A percentile compares a stretch with the other conserved stretches of the same genome.
Conservation (phyloP, 2,797 vertebrate genomes). For the Decapterus maruadsi region DNA sequence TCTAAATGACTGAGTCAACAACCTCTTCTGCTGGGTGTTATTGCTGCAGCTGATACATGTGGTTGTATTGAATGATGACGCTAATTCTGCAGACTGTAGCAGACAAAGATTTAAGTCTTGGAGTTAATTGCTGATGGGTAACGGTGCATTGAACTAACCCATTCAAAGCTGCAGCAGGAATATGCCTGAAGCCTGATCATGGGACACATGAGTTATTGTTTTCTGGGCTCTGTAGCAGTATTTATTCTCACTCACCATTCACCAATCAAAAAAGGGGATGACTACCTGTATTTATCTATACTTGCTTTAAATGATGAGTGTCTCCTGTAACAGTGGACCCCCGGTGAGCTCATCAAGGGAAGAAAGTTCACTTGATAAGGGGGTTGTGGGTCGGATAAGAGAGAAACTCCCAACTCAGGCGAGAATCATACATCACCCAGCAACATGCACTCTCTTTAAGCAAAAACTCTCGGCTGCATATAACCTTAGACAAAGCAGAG, state of each 20-base stretch:
- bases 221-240: constrained; percentile 13
- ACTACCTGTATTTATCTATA: too few relatives aligned
- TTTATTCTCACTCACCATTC: not conserved
- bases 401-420: constrained; percentile 8
- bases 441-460: too few relatives aligned
- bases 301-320: not conserved
- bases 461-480: too few relatives aligned
- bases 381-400: not conserved
- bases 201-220: not conserved
- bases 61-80: constrained; percentile 11
- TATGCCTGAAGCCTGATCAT: not conserved
- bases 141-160: constrained; percentile 4
- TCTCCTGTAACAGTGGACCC: not conserved
- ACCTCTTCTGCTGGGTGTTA: constrained; percentile 14
- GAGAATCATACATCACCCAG: too few relatives aligned
- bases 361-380: constrained; percentile 43
- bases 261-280: not conserved
- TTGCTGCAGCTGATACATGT: constrained; percentile 40
- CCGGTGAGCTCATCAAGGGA: not conserved
- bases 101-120: constrained; percentile 1
- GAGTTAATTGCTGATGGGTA: not conserved
- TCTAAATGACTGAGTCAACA: constrained; percentile 37
- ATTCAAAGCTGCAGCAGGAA: constrained; percentile 28
- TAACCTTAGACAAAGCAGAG: too few relatives aligned
- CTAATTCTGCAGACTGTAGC: constrained; percentile 7